These are phyloP conservation scores for Plecturocebus donacophilus DNA, from an alignment of 2,113 vertebrate genomes.

Conservation along the genomic window DNA sequence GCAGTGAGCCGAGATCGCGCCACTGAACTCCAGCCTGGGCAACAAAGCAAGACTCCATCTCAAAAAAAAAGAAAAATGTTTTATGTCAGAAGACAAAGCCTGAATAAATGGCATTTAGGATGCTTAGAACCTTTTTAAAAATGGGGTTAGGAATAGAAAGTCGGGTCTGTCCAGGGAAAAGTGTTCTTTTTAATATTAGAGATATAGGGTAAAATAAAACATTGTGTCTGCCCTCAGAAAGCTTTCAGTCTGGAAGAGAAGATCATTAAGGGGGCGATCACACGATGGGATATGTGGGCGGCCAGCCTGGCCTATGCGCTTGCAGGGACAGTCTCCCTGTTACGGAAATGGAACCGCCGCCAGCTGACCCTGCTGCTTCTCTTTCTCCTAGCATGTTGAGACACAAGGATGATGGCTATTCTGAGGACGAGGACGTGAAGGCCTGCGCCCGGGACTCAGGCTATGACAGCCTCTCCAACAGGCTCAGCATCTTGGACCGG, in stretches of 20 bases:
- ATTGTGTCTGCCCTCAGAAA: background rate
- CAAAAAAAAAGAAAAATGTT: background rate
- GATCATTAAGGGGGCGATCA: background rate
- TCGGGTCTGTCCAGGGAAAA: background rate
- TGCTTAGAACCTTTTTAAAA: slow-evolving; percentile 2
- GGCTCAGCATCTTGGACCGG: slow-evolving; percentile 93
- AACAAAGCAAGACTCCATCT: no score
- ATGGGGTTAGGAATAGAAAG: background rate
- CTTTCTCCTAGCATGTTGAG: slow-evolving; percentile 86
- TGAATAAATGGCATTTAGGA: background rate
- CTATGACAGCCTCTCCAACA: slow-evolving; percentile 91
- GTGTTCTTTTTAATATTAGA: background rate
- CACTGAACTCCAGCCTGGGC: no score
- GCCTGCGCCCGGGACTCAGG: slow-evolving; percentile 90
- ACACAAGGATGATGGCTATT: slow-evolving; percentile 87
- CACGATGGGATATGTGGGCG: background rate
- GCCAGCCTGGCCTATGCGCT: background rate
- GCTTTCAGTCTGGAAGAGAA: background rate
- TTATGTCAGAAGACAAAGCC: background rate
- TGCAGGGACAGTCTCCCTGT: background rate
- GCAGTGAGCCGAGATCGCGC: no score
- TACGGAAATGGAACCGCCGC: background rate
- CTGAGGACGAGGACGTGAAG: slow-evolving; percentile 84
- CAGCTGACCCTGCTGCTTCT: background rate
- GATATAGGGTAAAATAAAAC: background rate